Conservation (phyloP, 2,888 invertebrate genomes). For the Perdita meconis region DNA sequence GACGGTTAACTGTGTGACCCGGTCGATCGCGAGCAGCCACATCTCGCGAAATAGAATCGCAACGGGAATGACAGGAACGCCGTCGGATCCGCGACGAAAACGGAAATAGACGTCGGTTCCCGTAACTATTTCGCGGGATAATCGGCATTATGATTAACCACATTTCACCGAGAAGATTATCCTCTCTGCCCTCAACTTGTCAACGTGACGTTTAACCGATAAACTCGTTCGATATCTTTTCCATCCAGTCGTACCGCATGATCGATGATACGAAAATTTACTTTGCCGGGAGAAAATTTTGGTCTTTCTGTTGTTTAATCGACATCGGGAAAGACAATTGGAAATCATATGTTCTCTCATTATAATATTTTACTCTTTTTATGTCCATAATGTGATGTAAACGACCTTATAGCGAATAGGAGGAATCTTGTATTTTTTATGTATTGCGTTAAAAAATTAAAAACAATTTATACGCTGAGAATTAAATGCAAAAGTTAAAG, state of each 20-base stretch:
- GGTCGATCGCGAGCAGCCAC: conserved; percentile 71
- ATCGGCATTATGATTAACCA: conserved; percentile 61
- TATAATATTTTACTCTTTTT: no score
- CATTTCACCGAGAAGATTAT: conserved; percentile 53
- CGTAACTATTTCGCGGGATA: conserved; percentile 55
- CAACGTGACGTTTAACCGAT: conserved; percentile 49
- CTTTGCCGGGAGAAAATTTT: no score
- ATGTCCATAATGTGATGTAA: no score
- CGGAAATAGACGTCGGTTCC: conserved; percentile 68
- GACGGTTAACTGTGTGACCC: conserved; percentile 77
- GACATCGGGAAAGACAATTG: no score
- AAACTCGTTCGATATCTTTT: conserved; percentile 15
- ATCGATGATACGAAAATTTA: background rate
- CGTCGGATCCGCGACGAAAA: conserved; percentile 62
- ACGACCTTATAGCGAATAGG: no score
- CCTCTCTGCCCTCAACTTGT: conserved; percentile 24
- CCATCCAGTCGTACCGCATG: background rate
- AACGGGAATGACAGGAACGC: conserved; percentile 63
- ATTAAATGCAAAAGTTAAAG: no score
- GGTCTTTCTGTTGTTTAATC: no score
- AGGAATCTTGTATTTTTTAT: no score
- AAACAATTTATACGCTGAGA: no score
- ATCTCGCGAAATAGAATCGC: conserved; percentile 76
- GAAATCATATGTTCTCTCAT: no score
- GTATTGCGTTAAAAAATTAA: no score